These are phyloP conservation scores for Fulmarus glacialis DNA, from an alignment of 2,113 vertebrate genomes.

Conservation along the genomic window DNA sequence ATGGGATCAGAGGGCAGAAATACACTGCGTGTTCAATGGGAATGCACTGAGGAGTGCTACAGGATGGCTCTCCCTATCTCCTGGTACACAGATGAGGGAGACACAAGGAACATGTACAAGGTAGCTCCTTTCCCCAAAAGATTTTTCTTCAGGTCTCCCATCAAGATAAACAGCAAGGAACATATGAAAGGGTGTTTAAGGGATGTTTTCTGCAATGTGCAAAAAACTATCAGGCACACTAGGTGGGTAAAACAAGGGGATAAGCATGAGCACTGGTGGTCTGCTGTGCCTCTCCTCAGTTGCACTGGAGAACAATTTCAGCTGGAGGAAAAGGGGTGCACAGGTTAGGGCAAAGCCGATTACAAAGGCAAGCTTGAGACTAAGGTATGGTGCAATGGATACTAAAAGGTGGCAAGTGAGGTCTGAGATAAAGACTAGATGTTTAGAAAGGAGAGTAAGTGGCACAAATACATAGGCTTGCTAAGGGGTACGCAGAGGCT, in stretches of 20 bases:
- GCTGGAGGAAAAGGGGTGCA: not conserved
- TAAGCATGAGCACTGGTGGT: not conserved
- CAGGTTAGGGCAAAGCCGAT: not conserved
- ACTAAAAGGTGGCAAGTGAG: not conserved
- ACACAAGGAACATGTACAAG: not conserved
- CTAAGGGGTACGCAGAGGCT: not conserved
- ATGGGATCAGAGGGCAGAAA: not conserved
- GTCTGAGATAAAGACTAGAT: not conserved
- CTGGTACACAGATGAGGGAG: not conserved
- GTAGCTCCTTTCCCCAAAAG: not conserved
- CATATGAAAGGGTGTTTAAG: not conserved
- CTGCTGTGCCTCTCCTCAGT: not conserved
- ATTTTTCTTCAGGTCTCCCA: not conserved
- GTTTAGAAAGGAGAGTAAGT: not conserved
- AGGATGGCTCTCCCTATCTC: not conserved
- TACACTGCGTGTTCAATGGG: fast-evolving
- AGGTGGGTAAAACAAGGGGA: not conserved
- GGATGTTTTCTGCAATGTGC: not conserved
- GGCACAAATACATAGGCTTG: not conserved
- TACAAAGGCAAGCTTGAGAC: not conserved
- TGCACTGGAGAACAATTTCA: not conserved
- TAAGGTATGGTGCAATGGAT: fast-evolving
- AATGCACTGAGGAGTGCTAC: not conserved
- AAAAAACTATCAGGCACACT: not conserved
- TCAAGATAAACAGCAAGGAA: not conserved